Evolutionary conservation across 2,797 vertebrate genomes (phyloP).

Genomic region (Helostoma temminkii): DNA sequence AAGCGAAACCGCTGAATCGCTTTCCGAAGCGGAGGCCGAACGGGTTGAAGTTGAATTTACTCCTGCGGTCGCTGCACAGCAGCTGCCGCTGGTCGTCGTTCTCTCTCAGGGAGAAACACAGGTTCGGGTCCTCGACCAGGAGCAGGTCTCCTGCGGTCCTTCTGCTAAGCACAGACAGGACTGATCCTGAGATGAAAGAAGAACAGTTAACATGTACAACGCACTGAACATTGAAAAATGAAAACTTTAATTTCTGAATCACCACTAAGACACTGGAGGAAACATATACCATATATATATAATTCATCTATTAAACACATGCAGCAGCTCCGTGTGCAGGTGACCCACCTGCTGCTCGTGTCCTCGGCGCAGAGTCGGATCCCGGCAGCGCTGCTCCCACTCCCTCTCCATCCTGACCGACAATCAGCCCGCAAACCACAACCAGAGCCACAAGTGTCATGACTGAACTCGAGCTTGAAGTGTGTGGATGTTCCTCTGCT

Average conservation of each 20-base stretch:
- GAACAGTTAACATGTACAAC: too few species aligned
- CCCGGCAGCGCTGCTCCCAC: constrained; percentile 47
- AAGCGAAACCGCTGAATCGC: constrained; percentile 53
- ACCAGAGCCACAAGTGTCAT: constrained; percentile 76
- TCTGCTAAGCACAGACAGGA: constrained; percentile 39
- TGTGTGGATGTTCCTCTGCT: constrained; percentile 1
- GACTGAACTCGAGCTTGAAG: not conserved
- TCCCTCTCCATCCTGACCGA: constrained; percentile 58
- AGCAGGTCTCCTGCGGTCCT: constrained; percentile 34
- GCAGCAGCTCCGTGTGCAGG: too few species aligned
- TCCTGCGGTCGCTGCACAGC: constrained; percentile 82
- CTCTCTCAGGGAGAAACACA: constrained; percentile 81
- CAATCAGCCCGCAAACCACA: constrained; percentile 64
- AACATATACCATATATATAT: too few species aligned
- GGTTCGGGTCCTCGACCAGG: constrained; percentile 64
- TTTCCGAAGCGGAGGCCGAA: constrained; percentile 89
- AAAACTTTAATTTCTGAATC: too few species aligned
- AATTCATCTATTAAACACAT: too few species aligned
- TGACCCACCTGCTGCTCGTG: constrained; percentile 73
- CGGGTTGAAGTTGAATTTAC: constrained; percentile 88
- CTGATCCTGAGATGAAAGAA: constrained; percentile 35
- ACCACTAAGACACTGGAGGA: too few species aligned
- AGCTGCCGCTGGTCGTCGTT: constrained; percentile 76
- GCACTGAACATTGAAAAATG: too few species aligned
- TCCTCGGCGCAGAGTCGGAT: constrained; percentile 48